Percentiles rank a stretch among this genome's conserved stretches.
Conservation (phyloP, 2,888 invertebrate genomes). For the Athetis lepigone region DNA sequence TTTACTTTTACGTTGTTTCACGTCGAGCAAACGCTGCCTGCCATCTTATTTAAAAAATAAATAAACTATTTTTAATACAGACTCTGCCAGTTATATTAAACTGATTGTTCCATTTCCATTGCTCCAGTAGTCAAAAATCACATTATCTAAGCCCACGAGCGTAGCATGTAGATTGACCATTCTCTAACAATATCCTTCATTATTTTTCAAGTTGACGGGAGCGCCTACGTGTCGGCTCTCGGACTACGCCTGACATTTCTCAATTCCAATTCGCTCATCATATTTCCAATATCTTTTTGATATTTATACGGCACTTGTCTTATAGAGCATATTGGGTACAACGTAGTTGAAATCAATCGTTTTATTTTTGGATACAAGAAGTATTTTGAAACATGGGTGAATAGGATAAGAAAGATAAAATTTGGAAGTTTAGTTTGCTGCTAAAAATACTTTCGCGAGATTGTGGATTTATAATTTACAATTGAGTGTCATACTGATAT, state of each 20-base stretch:
- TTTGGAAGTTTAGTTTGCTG: too few species aligned
- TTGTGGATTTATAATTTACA: too few species aligned
- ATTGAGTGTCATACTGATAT: too few species aligned
- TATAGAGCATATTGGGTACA: not conserved
- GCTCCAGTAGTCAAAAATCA: not conserved
- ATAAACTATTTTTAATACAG: not conserved
- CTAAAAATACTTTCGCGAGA: too few species aligned
- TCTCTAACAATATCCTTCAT: not conserved
- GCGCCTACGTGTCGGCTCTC: not conserved
- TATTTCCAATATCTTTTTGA: slow-evolving; percentile 5
- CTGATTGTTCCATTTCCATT: not conserved
- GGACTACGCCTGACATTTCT: not conserved
- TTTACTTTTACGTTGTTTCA: too few species aligned
- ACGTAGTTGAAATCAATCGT: not conserved
- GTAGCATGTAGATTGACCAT: not conserved
- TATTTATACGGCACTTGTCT: slow-evolving; percentile 1
- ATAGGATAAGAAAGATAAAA: too few species aligned
- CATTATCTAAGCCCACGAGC: not conserved
- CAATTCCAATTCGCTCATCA: not conserved
- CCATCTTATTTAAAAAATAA: too few species aligned
- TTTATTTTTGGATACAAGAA: not conserved
- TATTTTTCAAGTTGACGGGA: slow-evolving; percentile 5
- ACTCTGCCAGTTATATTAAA: not conserved
- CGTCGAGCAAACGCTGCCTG: too few species aligned
- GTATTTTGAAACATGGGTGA: not conserved